Evolutionary conservation across 2,797 vertebrate species (phyloP).

Genomic region (Melanitta fusca): DNA sequence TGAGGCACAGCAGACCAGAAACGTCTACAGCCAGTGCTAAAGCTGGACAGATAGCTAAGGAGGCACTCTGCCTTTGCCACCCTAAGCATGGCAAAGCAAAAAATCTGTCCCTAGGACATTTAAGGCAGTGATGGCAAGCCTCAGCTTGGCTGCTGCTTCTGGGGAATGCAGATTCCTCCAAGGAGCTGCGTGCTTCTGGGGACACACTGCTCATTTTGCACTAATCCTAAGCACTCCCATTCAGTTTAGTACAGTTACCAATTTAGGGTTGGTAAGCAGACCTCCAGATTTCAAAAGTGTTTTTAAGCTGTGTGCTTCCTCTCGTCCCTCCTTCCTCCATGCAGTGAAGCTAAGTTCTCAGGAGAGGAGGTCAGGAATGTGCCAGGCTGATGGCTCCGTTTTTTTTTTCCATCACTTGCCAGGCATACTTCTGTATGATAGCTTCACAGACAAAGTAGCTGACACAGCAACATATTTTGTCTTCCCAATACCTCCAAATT

Average conservation of each 20-base stretch:
- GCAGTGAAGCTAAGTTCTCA: neutral
- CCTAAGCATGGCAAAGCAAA: neutral
- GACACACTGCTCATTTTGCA: rapidly evolving
- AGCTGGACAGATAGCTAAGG: neutral
- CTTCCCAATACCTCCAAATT: neutral
- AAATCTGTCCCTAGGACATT: neutral
- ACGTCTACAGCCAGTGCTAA: rapidly evolving
- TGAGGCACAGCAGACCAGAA: neutral
- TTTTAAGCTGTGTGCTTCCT: neutral
- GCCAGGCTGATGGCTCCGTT: neutral
- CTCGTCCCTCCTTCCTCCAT: neutral
- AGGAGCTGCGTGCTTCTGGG: rapidly evolving
- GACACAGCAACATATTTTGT: neutral
- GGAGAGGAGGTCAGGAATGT: neutral
- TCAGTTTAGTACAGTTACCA: neutral
- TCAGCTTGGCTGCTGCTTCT: neutral
- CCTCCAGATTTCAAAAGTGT: neutral
- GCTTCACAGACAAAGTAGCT: neutral
- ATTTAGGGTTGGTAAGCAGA: neutral
- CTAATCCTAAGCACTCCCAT: neutral
- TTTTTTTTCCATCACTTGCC: neutral
- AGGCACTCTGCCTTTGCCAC: neutral
- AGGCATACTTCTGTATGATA: neutral
- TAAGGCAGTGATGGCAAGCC: neutral
- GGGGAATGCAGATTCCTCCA: neutral